Conservation (phyloP, 2,113 vertebrate species). For the Ageneiosus marmoratus region DNA sequence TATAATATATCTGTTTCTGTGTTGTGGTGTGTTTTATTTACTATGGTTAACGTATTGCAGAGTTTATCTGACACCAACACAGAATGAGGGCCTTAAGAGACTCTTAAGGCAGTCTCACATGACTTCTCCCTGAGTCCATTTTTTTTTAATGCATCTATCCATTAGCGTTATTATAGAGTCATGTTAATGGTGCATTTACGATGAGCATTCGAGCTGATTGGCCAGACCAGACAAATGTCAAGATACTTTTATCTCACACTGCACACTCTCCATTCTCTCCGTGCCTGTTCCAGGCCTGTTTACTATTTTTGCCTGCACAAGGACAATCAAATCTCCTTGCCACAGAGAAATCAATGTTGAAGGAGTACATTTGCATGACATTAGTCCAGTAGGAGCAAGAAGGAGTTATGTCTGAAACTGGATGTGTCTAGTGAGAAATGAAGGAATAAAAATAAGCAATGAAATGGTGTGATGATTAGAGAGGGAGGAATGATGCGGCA, state of each 20-base stretch:
- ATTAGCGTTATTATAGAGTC: conserved; percentile 34
- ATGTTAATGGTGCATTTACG: conserved; percentile 34
- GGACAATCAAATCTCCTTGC: conserved; percentile 52
- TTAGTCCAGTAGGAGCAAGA: conserved; percentile 18
- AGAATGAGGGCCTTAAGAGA: background rate
- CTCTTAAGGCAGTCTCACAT: background rate
- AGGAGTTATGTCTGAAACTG: conserved; percentile 23
- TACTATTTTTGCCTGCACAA: conserved; percentile 42
- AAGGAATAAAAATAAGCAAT: background rate
- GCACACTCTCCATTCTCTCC: background rate
- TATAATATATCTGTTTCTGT: background rate
- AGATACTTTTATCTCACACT: conserved; percentile 26
- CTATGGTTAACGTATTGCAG: background rate
- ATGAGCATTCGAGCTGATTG: conserved; percentile 34
- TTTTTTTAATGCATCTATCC: conserved; percentile 44
- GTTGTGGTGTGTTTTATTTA: background rate
- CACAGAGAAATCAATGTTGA: conserved; percentile 40
- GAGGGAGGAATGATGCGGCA: background rate
- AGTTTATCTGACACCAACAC: background rate
- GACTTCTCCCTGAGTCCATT: background rate
- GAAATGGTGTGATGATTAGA: background rate
- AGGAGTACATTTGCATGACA: conserved; percentile 39
- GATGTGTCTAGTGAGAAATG: background rate
- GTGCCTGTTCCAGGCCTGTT: conserved; percentile 24
- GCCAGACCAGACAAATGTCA: conserved; percentile 44